Base-by-base conservation (phyloP, 2,888 invertebrate species). In the Cephus spinipes region DNA sequence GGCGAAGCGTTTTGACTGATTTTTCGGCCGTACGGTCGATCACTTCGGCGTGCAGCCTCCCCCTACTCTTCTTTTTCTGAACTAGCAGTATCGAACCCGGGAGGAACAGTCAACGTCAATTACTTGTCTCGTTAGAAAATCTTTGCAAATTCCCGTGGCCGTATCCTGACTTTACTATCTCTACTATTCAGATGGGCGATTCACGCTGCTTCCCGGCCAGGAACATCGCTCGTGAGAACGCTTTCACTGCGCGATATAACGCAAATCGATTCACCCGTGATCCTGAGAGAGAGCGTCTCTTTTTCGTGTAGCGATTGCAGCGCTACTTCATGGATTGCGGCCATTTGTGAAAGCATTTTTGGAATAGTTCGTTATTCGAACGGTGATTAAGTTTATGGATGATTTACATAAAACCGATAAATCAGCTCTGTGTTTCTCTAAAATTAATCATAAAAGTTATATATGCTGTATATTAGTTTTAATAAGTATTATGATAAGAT, bases 41-140 rank as follows among this genome's bases (percentile, higher is more conserved):
- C 87, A 87, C 87, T 87, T 87, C 85, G 87, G 86, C 87, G 88
- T 83, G 88, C 88, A 85, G 85, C 87, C 87, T 89, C 89, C 90
- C 89, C 85, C 55, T 55, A 55, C 55, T 55, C 55, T 55, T 55
- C 55, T 23, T 23, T 9, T 55, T 55, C 23, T 55, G 23, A 23
- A 55, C 55, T 2, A 55, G 23, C 55, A 23, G 23, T 23, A 23
- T 55, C 55, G 55, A 55, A 55, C 23, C 55, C 55, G 55, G 23
- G 55, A 23, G 23, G 23, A 55, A 55, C 23, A 23, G 55, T 55
- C 23, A 55, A 55, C 55, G 55, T 55, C 23, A 55, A 55, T 55
- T 55, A 23, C 55, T 23, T 9, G 55, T 55, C 55, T 23, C 23
- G 23, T 55, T 55, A 23, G 1, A 23, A 55, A 23, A 55, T 23